Percentiles rank a stretch among this genome's conserved stretches.
phyloP scores from a whole-genome alignment of 2,797 vertebrate species.

The Esox masquinongy region DNA sequence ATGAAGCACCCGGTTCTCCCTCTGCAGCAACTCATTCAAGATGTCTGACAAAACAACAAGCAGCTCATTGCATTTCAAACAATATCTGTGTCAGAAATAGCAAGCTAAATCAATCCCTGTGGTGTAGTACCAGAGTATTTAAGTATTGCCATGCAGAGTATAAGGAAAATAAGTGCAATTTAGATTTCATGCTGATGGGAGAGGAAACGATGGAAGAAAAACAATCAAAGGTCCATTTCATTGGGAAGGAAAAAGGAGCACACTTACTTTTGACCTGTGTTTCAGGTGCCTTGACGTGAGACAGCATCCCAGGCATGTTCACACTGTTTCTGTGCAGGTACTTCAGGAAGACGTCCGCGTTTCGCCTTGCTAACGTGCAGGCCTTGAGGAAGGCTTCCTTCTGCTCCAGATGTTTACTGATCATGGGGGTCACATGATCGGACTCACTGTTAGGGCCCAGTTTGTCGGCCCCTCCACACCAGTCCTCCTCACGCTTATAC shows the following conservation, averaged over 20 bases:
- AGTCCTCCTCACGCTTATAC: constrained; percentile 98
- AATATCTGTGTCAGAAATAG: background rate
- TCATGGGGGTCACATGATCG: constrained; percentile 96
- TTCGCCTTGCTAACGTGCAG: constrained; percentile 84
- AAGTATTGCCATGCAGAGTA: background rate
- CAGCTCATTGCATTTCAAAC: background rate
- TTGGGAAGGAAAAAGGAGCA: background rate
- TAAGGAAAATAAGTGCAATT: background rate
- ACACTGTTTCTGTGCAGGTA: constrained; percentile 89
- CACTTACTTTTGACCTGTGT: constrained; percentile 90
- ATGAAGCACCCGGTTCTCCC: constrained; percentile 95
- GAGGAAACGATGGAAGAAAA: background rate
- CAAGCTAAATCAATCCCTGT: background rate
- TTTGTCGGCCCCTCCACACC: constrained; percentile 97
- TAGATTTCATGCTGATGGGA: background rate
- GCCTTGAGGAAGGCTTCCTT: constrained; percentile 98
- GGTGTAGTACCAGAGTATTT: background rate
- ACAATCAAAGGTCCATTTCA: background rate
- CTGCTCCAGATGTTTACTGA: constrained; percentile 98
- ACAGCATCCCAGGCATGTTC: constrained; percentile 90
- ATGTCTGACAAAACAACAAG: constrained; percentile 78
- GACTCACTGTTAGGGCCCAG: constrained; percentile 96
- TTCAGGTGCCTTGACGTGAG: constrained; percentile 86
- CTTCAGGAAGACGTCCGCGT: constrained; percentile 89
- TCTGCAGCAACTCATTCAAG: constrained; percentile 94